Evolutionary conservation across 2,888 invertebrate species (phyloP).

Genomic region (Hydropsyche betteni): DNA sequence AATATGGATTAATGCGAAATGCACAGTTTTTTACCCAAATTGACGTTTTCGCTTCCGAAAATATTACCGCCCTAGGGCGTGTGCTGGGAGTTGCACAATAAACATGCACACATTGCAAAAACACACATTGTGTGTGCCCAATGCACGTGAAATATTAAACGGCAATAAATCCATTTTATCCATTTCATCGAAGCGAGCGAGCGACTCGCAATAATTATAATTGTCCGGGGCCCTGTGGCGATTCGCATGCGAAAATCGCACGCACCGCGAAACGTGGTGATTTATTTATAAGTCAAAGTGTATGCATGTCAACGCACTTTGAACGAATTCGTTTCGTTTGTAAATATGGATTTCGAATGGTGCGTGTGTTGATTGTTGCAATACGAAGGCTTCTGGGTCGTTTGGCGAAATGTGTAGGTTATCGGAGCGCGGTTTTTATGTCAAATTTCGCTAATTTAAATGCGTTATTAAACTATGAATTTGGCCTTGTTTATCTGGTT

Average conservation of each 20-base stretch:
- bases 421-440: too few species aligned
- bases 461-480: too few species aligned
- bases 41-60: slow-evolving; percentile 12
- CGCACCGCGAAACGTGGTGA: background rate
- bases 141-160: slow-evolving; percentile 39
- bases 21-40: background rate
- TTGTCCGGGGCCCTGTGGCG: background rate
- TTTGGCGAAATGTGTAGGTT: too few species aligned
- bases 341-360: too few species aligned
- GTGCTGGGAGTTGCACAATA: background rate
- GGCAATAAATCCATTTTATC: slow-evolving; percentile 40
- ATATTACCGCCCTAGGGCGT: slow-evolving; percentile 33
- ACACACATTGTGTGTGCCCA: background rate
- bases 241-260: background rate
- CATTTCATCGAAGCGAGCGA: slow-evolving; percentile 20
- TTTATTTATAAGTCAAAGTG: too few species aligned
- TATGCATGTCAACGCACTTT: too few species aligned
- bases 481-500: too few species aligned
- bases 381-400: too few species aligned
- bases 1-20: background rate
- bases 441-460: too few species aligned
- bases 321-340: too few species aligned
- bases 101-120: too few species aligned
- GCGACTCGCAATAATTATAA: background rate
- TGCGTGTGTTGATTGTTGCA: too few species aligned